Base-by-base conservation (phyloP, 2,113 vertebrate genomes). In the Camelus dromedarius region DNA sequence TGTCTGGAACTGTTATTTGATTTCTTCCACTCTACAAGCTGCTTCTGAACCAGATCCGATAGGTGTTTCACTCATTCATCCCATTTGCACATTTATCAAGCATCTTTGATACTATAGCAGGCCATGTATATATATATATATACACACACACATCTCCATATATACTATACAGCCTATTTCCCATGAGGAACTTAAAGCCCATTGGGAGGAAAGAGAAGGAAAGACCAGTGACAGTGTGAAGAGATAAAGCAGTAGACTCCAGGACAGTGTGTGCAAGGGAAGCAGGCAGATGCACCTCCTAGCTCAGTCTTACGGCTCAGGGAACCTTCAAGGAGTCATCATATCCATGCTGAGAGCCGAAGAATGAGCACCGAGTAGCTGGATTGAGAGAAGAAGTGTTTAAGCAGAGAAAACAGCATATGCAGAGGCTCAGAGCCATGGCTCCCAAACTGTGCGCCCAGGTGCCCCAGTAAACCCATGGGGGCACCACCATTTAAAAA, bases 211-310 rank as follows among this genome's bases (percentile, higher is more conserved):
- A 72, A 50, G 5, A 50, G 11, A 67, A 48, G n/a, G 7, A 46
- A 62, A 79, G 26, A 67, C 30, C 38, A 81, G 35, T 16, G 30
- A 42, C 6, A 73, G 16, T 5, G 35, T 2, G 22, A 26, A 87
- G 46, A 82, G 26, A 24, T 24, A 13, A 72, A 70, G 12, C 0
- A 8, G 28, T 0, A 19, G 69, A 28, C 66, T 15, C 52, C 14
- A 8, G 32, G 20, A 38, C 3, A n/a, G 14, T 9, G 11, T 9
- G 8, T 22, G 18, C 20, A 15, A 12, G 52, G 6, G 15, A 22
- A 46, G 15, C n/a, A n/a, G 0, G 1, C 1, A 18, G 58, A 11
- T 3, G 11, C 1, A 15, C 2, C 13, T 38, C 69, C 7, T 0
- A 54, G 35, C 35, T 35, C 8, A 1, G 79, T 6, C 62, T 28